Evolutionary conservation across 2,113 vertebrate genomes (phyloP).

Genomic region (Stigmatopora nigra): DNA sequence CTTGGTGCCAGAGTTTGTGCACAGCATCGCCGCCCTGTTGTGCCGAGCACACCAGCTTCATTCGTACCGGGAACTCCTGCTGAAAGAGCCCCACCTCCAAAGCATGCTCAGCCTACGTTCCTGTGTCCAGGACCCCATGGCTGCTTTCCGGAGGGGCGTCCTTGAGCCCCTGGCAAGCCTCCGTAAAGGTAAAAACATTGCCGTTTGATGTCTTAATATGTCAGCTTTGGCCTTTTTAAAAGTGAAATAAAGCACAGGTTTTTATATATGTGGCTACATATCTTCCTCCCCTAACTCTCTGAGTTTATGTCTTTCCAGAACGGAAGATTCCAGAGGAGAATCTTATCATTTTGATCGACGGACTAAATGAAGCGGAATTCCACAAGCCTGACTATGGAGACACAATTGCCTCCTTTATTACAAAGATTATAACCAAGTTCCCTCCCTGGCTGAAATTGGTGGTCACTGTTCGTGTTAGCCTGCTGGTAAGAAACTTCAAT

Average conservation of each 20-base stretch:
- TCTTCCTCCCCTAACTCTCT: conserved; percentile 3
- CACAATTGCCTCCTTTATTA: conserved; percentile 90
- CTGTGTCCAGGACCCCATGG: conserved; percentile 90
- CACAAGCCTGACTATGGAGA: conserved; percentile 98
- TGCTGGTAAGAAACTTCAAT: conserved; percentile 76
- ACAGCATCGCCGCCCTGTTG: conserved; percentile 87
- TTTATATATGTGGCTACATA: background rate
- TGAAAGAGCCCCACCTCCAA: conserved; percentile 85
- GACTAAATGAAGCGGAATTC: conserved; percentile 97
- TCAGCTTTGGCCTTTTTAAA: background rate
- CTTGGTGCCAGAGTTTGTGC: conserved; percentile 93
- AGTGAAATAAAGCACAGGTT: background rate
- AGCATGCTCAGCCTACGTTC: conserved; percentile 92
- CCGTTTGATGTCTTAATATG: background rate
- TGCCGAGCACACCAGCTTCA: conserved; percentile 81
- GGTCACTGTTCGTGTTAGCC: conserved; percentile 85
- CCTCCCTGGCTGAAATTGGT: conserved; percentile 93
- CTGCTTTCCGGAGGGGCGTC: conserved; percentile 85
- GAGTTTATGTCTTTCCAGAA: conserved; percentile 68
- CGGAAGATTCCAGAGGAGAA: conserved; percentile 91
- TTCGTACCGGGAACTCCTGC: conserved; percentile 84
- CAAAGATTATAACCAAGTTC: conserved; percentile 85
- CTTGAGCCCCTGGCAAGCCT: conserved; percentile 83
- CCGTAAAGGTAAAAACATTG: conserved; percentile 74
- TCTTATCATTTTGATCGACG: conserved; percentile 90